Evolutionary conservation across 2,113 vertebrate species (phyloP).

Genomic region (Fregetta grallaria): DNA sequence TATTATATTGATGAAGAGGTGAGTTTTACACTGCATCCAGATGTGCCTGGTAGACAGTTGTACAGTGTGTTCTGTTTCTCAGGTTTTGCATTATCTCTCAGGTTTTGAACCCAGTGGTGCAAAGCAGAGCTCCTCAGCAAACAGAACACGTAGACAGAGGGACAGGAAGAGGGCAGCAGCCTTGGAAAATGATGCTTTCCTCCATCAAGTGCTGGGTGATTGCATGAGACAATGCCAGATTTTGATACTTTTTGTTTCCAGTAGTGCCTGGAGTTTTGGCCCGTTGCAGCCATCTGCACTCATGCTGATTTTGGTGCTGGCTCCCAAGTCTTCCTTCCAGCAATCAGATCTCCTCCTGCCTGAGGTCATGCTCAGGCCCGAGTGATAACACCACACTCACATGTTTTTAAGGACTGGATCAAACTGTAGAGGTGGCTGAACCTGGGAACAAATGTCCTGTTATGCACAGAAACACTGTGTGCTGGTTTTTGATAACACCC

Average conservation of each 20-base stretch:
- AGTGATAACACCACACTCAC: not conserved
- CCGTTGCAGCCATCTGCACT: not conserved
- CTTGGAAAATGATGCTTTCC: not conserved
- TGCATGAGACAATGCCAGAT: not conserved
- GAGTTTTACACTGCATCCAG: constrained; percentile 15
- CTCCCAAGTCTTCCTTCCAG: not conserved
- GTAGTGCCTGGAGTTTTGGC: not conserved
- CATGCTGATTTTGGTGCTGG: not conserved
- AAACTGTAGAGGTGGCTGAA: not conserved
- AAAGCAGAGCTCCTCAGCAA: not conserved
- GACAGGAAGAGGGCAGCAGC: not conserved
- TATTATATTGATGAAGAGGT: not conserved
- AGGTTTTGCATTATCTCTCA: not conserved
- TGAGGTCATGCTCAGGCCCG: not conserved
- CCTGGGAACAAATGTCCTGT: not conserved
- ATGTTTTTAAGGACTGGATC: not conserved
- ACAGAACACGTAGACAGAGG: not conserved
- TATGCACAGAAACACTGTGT: not conserved
- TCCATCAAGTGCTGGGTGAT: not conserved
- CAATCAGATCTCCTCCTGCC: not conserved
- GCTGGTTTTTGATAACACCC: not conserved
- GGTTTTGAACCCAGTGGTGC: not conserved
- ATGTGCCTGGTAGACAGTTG: constrained; percentile 5
- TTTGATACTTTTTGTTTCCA: not conserved
- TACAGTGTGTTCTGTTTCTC: not conserved